Conservation (phyloP, 2,888 invertebrate species). For the Cataglyphis cursor region DNA sequence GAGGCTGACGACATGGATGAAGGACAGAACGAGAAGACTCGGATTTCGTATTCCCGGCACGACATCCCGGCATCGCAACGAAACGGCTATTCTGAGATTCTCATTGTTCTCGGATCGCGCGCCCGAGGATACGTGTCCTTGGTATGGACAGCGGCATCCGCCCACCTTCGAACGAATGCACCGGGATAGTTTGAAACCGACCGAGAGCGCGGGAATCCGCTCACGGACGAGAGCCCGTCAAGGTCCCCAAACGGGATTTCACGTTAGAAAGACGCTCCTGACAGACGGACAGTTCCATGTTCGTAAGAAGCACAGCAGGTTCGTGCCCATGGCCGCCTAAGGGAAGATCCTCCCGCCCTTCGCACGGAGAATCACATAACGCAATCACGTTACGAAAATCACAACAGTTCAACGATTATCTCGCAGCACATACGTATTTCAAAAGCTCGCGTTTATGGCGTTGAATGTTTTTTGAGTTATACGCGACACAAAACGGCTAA, state of each 20-base stretch:
- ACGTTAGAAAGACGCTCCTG: constrained; percentile 44
- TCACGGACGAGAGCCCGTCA: constrained; percentile 43
- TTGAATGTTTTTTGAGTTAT: background rate
- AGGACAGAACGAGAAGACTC: constrained; percentile 51
- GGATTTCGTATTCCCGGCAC: constrained; percentile 74
- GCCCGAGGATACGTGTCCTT: constrained; percentile 74
- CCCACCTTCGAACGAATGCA: constrained; percentile 66
- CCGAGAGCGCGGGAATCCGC: constrained; percentile 55
- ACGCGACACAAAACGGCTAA: background rate
- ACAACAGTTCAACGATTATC: constrained; percentile 27
- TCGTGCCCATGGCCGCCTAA: constrained; percentile 16
- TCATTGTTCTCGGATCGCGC: constrained; percentile 73
- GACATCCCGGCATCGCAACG: constrained; percentile 65
- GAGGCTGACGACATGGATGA: constrained; percentile 12
- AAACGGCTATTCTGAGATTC: constrained; percentile 67
- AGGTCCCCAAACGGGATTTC: constrained; percentile 51
- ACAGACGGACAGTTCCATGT: constrained; percentile 47
- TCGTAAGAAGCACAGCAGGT: constrained; percentile 40
- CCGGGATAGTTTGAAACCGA: constrained; percentile 40
- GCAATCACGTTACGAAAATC: constrained; percentile 17
- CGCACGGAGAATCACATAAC: constrained; percentile 33
- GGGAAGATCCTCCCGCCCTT: constrained; percentile 38
- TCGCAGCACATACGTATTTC: background rate
- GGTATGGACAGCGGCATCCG: constrained; percentile 75
- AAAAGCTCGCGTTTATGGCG: background rate